Conservation (phyloP, 2,888 invertebrate genomes). For the Trichogramma evanescens region DNA sequence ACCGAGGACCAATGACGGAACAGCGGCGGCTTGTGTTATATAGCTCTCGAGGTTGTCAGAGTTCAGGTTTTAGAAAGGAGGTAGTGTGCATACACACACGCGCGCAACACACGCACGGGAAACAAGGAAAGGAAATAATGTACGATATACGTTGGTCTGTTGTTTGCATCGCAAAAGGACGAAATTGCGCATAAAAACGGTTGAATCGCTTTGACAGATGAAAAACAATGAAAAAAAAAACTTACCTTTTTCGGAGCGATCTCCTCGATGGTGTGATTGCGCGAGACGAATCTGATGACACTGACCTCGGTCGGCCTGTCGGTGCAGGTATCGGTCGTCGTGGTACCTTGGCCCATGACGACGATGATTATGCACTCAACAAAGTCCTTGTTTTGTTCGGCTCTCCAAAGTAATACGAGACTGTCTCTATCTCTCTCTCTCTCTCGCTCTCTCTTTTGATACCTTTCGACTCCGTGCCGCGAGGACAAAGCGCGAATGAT, state of each 20-base stretch:
- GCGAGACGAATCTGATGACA: conserved; percentile 45
- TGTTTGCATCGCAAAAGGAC: too few species aligned
- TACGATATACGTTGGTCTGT: too few species aligned
- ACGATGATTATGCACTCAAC: neutral
- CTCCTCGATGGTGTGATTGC: conserved; percentile 44
- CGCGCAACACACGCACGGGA: neutral
- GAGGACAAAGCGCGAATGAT: too few species aligned
- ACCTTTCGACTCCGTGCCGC: too few species aligned
- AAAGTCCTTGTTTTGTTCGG: too few species aligned
- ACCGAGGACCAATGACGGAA: too few species aligned
- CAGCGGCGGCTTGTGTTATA: too few species aligned
- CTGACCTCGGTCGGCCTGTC: conserved; percentile 45
- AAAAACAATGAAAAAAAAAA: neutral
- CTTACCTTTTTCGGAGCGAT: conserved; percentile 45
- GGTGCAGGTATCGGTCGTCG: conserved; percentile 41
- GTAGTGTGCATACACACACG: neutral
- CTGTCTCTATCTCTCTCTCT: too few species aligned
- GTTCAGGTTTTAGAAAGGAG: too few species aligned
- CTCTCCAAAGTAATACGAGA: too few species aligned
- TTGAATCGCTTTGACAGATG: neutral
- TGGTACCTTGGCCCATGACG: conserved; percentile 44
- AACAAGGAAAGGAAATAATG: neutral
- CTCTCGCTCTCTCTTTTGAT: too few species aligned
- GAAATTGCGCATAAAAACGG: neutral
- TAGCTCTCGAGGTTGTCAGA: too few species aligned